These are phyloP conservation scores for Drosophila santomea DNA, from an alignment of 1,140 invertebrate species.

Conservation along the genomic window DNA sequence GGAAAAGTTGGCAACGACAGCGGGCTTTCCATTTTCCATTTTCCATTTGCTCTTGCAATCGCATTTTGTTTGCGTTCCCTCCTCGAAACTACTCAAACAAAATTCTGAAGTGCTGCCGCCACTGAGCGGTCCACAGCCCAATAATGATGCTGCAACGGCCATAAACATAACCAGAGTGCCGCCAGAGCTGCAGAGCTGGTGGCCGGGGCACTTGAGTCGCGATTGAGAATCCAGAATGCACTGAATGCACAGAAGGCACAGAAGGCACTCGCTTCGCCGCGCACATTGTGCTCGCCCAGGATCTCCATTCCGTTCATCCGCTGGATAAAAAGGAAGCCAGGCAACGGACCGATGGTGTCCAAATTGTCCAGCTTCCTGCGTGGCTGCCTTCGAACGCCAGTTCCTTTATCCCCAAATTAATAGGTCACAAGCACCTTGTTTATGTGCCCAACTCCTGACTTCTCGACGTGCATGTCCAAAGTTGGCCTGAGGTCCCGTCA, in stretches of 20 bases:
- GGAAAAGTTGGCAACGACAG: conserved; percentile 40
- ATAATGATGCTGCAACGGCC: conserved; percentile 56
- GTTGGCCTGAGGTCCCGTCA: conserved; percentile 12
- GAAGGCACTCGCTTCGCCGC: conserved; percentile 46
- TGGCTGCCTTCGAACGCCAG: background rate
- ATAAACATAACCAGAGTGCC: conserved; percentile 1
- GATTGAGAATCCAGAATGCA: conserved; percentile 24
- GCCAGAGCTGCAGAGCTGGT: conserved; percentile 4
- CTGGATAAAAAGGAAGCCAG: background rate
- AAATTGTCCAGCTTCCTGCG: conserved; percentile 4
- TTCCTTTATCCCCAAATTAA: conserved; percentile 47
- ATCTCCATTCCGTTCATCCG: conserved; percentile 2
- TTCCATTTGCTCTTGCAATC: conserved; percentile 60
- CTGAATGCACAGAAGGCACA: conserved; percentile 14
- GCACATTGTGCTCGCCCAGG: conserved; percentile 34
- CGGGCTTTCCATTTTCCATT: conserved; percentile 39
- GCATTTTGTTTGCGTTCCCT: conserved; percentile 52
- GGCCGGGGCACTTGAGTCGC: conserved; percentile 43
- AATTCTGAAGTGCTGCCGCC: conserved; percentile 54
- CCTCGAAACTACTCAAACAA: conserved; percentile 62
- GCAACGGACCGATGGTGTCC: conserved; percentile 9
- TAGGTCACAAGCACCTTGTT: conserved; percentile 58
- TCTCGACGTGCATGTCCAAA: conserved; percentile 25
- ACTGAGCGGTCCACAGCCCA: conserved; percentile 33
- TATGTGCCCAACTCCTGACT: conserved; percentile 37